Conservation (phyloP, 2,113 vertebrate genomes). For the Tursiops truncatus region DNA sequence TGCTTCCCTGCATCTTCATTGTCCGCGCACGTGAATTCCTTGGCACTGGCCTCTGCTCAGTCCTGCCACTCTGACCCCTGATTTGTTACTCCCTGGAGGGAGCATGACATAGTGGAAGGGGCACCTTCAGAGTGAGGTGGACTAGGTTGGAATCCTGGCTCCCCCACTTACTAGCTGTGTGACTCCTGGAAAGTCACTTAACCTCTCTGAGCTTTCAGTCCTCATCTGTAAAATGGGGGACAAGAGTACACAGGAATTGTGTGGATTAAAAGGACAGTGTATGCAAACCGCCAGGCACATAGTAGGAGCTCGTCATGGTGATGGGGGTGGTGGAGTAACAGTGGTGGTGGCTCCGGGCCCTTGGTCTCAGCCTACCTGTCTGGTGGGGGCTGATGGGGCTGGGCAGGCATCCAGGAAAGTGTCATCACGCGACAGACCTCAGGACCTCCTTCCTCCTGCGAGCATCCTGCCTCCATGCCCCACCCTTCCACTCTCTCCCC, state of each 20-base stretch:
- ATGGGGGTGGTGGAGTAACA: neutral
- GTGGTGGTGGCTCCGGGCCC: neutral
- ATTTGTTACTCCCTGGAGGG: neutral
- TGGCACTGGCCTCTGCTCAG: neutral
- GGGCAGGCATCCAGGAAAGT: neutral
- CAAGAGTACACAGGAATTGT: neutral
- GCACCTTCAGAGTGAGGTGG: neutral
- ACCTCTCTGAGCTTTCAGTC: neutral
- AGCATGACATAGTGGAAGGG: neutral
- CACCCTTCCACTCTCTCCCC: rapidly evolving
- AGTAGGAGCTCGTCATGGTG: neutral
- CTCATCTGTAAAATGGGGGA: neutral
- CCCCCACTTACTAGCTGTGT: neutral
- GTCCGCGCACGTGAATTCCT: neutral
- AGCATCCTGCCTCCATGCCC: neutral
- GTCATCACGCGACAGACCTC: neutral
- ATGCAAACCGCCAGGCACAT: neutral
- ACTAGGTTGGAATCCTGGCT: neutral
- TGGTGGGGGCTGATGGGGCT: neutral
- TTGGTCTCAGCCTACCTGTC: neutral
- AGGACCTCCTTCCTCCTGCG: neutral
- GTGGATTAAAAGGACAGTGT: neutral
- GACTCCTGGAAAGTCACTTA: neutral
- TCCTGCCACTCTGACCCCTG: no score
- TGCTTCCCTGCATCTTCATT: neutral